Conservation (phyloP, 2,888 invertebrate species). For the Coleophora flavipennella region DNA sequence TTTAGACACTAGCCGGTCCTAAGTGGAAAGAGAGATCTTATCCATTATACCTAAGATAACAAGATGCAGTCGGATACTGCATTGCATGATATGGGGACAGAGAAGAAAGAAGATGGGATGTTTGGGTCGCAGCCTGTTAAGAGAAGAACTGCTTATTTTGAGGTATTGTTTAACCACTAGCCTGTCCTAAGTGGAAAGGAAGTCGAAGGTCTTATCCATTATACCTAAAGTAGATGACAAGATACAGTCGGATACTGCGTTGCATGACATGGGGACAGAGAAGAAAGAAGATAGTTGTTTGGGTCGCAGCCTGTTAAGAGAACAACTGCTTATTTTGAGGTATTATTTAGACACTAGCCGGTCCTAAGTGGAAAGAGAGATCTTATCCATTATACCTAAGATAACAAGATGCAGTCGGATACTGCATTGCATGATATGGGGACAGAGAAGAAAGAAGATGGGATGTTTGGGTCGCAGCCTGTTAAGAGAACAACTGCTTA, state of each 20-base stretch:
- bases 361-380: conserved; percentile 25
- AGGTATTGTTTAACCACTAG: conserved; percentile 24
- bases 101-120: conserved; percentile 35
- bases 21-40: no score
- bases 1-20: no score
- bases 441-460: conserved; percentile 30
- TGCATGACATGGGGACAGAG: conserved; percentile 28
- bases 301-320: conserved; percentile 58
- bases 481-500: conserved; percentile 62
- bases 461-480: conserved; percentile 50
- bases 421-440: conserved; percentile 27
- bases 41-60: no score
- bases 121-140: conserved; percentile 57
- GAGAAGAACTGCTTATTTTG: conserved; percentile 52
- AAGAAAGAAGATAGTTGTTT: conserved; percentile 38
- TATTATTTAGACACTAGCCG: not conserved
- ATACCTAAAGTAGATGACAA: conserved; percentile 52
- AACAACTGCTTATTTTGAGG: conserved; percentile 47
- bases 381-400: conserved; percentile 59
- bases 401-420: conserved; percentile 33
- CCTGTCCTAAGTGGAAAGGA: conserved; percentile 43
- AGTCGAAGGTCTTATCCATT: conserved; percentile 59
- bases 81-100: conserved; percentile 26
- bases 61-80: no score
- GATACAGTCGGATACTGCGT: conserved; percentile 24